Evolutionary conservation across 2,113 vertebrate genomes (phyloP).

Genomic region (human (Homo sapiens)): DNA sequence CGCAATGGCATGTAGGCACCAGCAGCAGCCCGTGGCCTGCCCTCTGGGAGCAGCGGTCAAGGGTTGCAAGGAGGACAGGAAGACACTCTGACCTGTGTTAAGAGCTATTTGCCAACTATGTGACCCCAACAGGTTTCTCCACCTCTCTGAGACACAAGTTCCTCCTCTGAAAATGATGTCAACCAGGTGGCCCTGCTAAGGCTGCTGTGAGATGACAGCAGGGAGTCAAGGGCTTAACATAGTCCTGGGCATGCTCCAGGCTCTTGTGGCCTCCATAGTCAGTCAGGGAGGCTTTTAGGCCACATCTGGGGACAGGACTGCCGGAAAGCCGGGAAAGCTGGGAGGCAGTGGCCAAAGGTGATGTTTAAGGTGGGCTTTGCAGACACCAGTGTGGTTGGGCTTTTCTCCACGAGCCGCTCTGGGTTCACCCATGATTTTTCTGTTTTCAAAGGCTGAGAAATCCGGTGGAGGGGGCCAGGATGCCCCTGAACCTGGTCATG

Average conservation of each 20-base stretch:
- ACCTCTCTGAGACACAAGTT: neutral
- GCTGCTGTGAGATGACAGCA: neutral
- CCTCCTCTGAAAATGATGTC: neutral
- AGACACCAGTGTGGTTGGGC: rapidly evolving
- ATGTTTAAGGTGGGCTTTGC: neutral
- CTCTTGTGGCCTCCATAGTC: neutral
- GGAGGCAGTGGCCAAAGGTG: neutral
- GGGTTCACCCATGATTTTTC: neutral
- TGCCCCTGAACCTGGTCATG: rapidly evolving
- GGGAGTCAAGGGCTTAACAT: too few relatives aligned
- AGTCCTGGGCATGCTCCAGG: neutral
- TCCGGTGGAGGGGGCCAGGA: neutral
- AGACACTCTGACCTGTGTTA: neutral
- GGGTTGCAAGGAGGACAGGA: neutral
- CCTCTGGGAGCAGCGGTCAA: rapidly evolving
- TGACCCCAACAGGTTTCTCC: neutral
- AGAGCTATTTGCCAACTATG: neutral
- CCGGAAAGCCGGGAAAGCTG: neutral
- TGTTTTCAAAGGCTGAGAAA: neutral
- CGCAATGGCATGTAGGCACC: rapidly evolving
- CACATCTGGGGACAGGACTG: neutral
- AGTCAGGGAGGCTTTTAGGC: neutral
- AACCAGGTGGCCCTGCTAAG: neutral
- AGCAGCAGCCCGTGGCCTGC: rapidly evolving
- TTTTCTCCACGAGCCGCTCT: neutral